Base-by-base conservation (phyloP, 2,113 vertebrate genomes). In the Larimichthys crocea region DNA sequence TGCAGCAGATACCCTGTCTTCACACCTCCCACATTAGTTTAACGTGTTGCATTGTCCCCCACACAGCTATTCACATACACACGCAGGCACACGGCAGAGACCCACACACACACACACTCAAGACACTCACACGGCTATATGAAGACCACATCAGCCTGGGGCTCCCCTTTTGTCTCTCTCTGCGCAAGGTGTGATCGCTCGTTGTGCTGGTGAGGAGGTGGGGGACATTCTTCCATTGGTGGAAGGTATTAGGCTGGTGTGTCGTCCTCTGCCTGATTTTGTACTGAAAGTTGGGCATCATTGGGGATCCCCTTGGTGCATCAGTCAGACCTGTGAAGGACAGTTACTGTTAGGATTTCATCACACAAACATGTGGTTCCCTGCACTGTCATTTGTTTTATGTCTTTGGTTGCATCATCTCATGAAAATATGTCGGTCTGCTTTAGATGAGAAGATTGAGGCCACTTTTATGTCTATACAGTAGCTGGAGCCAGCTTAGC, bases 11-110 rank as follows among this genome's bases (percentile, higher is more conserved):
- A 84, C 88, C 85, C 89, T 63, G 85, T 91, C 82, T 91, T 93
- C 92, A 92, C 93, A 94, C 93, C 92, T 94, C 92, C 92, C 89
- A 94, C 91, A 77, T 77, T 84, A 80, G 66, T 90, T 84, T 88
- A 87, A 90, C 76, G 86, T 89, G 92, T 92, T 80, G 86, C 91
- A 94, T 92, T 93, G 90, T 92, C 90, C 89, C 91, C 89, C 89
- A 88, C 88, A 85, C 86, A 78, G 83, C 83, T 75, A 83, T 72
- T 67, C 79, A 79, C 75, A 42, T 57, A 76, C 60, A 81, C 79
- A 59, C 78, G 46, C 26, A 53, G 22, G 10, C 69, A 48, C 40
- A 16, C 40, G 12, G 46, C 49, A 81, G 9, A 79, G 55, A 68
- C 75, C 42, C 65, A 68, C 71, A 65, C 59, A 67, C 20, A 44